Base-by-base conservation (phyloP, 2,888 invertebrate species). In the Trachelus stipa region DNA sequence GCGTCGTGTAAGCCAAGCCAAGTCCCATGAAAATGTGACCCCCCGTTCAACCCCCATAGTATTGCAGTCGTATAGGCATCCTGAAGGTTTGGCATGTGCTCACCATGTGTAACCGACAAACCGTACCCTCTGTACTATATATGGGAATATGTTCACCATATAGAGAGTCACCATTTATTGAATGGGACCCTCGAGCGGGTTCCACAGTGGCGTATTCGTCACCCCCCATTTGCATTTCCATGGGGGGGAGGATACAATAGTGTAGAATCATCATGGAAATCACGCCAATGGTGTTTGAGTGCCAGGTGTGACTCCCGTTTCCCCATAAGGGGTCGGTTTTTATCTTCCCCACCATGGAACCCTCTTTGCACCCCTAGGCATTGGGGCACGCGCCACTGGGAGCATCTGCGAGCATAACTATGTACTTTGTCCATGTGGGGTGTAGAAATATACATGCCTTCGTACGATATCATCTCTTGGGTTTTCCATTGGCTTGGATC, bases 331-430 rank as follows among this genome's bases (percentile, higher is more conserved):
- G 84, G 84, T 81, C 80, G 40, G 56, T 73, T 71, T 71, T 34
- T 31, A 34, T 71, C 6, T 34, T 12, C 33, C 79, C 76, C 81
- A 75, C 83, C 83, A 81, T 83, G 9, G 71, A 23, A 23, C 82
- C 84, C 81, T 56, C 56, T 56, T 56, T 56, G 2, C 23, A 56
- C 23, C 82, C 76, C 76, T 80, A 79, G 73, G 76, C 74, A 69
- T 37, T 76, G 77, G 76, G 87, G 87, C 90, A 90, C 90, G 90
- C 87, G 90, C 87, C 88, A 80, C 75, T 79, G 74, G 76, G 79
- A 75, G 84, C 90, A 90, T 90, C 90, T 90, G 90, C 87, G 81
- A 81, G 73, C 82, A 56, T 56, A 56, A 56, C 56, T 56, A 56
- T 9, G 56, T 56, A 56, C 1, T 56, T 9, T 9, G 56, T 23